Evolutionary conservation across 2,888 invertebrate species (phyloP).

Genomic region (Agonum fuliginosum): DNA sequence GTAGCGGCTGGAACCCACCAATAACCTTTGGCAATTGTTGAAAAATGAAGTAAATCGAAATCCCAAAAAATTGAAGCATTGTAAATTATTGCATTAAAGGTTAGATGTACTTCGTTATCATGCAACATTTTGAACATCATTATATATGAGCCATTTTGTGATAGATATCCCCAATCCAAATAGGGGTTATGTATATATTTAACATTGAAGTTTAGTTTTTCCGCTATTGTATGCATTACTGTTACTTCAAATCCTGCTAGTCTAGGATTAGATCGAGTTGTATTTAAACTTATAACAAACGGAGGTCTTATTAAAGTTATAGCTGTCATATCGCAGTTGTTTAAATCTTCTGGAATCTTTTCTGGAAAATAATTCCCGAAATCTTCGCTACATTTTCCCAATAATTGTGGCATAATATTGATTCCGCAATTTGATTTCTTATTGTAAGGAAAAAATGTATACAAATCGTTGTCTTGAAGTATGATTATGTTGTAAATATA

Average conservation of each 20-base stretch:
- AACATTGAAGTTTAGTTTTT: conserved; percentile 7
- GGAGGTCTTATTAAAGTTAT: conserved; percentile 13
- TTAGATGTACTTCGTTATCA: conserved; percentile 71
- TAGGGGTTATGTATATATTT: conserved; percentile 21
- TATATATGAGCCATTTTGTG: conserved; percentile 72
- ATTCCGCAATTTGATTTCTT: conserved; percentile 2
- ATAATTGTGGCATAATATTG: background rate
- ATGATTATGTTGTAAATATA: conserved; percentile 28
- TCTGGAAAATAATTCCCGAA: conserved; percentile 6
- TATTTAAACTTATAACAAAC: conserved; percentile 11
- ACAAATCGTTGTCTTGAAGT: background rate
- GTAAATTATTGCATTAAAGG: conserved; percentile 64
- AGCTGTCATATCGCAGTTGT: background rate
- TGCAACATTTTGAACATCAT: conserved; percentile 73
- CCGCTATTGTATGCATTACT: background rate
- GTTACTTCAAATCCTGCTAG: conserved; percentile 15
- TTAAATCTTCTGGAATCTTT: conserved; percentile 9
- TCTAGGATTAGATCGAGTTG: background rate
- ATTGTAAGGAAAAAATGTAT: conserved; percentile 13
- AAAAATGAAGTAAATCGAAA: background rate
- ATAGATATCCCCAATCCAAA: conserved; percentile 63
- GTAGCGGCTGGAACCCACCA: conserved; percentile 7
- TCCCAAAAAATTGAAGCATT: background rate
- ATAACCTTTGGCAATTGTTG: conserved; percentile 1
- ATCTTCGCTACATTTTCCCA: background rate